Conservation (phyloP, 2,797 vertebrate genomes). For the Buphagus erythrorhynchus region DNA sequence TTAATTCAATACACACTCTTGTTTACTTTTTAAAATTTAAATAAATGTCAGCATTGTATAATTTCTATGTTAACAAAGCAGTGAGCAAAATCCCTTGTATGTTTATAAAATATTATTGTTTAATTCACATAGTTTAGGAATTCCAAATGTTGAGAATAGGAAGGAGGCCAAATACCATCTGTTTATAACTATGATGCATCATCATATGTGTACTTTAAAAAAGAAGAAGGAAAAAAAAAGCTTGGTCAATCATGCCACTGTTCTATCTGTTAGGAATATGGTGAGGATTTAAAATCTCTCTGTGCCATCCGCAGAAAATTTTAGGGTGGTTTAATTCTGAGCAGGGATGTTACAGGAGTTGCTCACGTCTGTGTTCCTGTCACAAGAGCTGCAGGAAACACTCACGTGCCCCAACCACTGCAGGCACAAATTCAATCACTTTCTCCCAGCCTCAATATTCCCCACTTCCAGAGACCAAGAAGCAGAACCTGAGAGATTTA, state of each 20-base stretch:
- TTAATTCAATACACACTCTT: conserved; percentile 85
- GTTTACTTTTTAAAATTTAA: conserved; percentile 89
- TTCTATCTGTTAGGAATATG: conserved; percentile 78
- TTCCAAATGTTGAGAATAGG: conserved; percentile 90
- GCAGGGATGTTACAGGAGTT: conserved; percentile 55
- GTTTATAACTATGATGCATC: conserved; percentile 87
- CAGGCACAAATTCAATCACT: conserved; percentile 30
- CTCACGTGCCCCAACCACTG: conserved; percentile 53
- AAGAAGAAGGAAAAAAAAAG: conserved; percentile 61
- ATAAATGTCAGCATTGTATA: conserved; percentile 90
- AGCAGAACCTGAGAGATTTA: background rate
- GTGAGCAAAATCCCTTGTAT: conserved; percentile 88
- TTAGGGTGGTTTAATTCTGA: conserved; percentile 43
- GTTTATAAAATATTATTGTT: conserved; percentile 91
- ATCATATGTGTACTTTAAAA: conserved; percentile 86
- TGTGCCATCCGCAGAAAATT: conserved; percentile 62
- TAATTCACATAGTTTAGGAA: conserved; percentile 89
- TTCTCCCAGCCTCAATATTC: conserved; percentile 43
- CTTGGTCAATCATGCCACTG: conserved; percentile 84
- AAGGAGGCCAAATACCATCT: conserved; percentile 89
- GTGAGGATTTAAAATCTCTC: conserved; percentile 65
- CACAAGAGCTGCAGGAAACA: conserved; percentile 33
- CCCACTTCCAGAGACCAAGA: conserved; percentile 24
- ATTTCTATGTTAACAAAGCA: conserved; percentile 89
- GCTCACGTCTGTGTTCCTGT: conserved; percentile 54